Conservation (phyloP, 1,140 invertebrate species). For the Cardiocondyla obscurior region DNA sequence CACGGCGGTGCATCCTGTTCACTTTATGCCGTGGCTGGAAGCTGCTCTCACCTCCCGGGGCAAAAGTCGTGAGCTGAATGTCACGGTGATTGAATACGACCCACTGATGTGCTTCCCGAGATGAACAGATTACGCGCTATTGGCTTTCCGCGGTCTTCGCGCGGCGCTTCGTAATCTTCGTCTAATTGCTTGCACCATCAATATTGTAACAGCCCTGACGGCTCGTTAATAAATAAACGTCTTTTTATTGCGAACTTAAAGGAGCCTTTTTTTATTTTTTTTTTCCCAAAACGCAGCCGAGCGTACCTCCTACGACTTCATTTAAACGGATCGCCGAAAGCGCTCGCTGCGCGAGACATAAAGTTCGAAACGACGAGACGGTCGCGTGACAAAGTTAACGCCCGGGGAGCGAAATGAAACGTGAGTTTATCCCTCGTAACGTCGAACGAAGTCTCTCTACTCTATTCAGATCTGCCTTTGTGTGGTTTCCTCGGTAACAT, state of each 20-base stretch:
- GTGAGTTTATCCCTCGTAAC: background rate
- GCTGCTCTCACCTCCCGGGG: conserved; percentile 81
- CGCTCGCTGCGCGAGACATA: too few relatives aligned
- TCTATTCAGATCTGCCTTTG: background rate
- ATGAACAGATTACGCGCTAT: conserved; percentile 27
- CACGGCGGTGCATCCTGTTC: conserved; percentile 68
- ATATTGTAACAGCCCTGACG: background rate
- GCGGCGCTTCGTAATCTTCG: conserved; percentile 6
- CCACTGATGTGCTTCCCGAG: conserved; percentile 72
- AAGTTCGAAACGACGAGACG: too few relatives aligned
- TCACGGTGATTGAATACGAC: conserved; percentile 79
- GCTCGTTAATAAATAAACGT: background rate
- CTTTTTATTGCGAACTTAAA: background rate
- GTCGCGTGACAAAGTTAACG: too few relatives aligned
- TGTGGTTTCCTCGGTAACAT: conserved; percentile 10
- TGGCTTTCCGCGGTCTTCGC: conserved; percentile 27
- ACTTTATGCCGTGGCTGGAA: conserved; percentile 69
- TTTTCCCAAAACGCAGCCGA: too few relatives aligned
- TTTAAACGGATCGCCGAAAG: background rate
- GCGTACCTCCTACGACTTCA: too few relatives aligned
- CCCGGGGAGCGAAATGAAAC: background rate
- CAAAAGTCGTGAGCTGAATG: conserved; percentile 81
- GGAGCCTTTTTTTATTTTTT: background rate
- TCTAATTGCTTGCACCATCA: background rate
- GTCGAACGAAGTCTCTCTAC: background rate